Base-by-base conservation (phyloP, 2,113 vertebrate species). In the Lates calcarifer region DNA sequence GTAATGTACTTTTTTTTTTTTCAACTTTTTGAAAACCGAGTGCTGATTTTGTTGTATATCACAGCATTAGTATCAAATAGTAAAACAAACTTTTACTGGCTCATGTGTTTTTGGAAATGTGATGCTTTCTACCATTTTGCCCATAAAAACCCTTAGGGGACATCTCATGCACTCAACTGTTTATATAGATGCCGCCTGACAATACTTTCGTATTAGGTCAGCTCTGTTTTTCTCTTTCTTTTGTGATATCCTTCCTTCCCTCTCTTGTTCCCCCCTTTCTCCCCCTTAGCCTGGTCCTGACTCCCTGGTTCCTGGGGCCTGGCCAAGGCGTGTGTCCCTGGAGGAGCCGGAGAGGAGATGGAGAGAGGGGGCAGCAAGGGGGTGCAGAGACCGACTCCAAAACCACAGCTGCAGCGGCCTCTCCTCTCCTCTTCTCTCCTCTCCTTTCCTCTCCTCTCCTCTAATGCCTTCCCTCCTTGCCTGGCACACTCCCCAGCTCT, bases 281-380 rank as follows among this genome's bases (percentile, higher is more conserved):
- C 85, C 91, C 91, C 83, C 88, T 93, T 92, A 90, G 86, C 94
- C 92, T 91, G 92, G 91, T 94, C 89, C 88, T 94, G 94, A 94
- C 95, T 95, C 92, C 87, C 90, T 92, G 91, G 86, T 92, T 94
- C 90, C 90, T 94, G 94, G 94, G 93, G 85, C 91, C 87, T 79
- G 90, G 93, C 95, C 94, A 95, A 95, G 88, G 90, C 89, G 77
- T 78, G 87, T 85, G 95, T 95, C 95, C 94, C 94, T 49, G 47
- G 92, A 94, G 94, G 90, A 94, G 92, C 90, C 91, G 90, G 87
- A 84, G 92, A 92, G 87, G 92, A 95, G 94, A 89, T 92, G 92
- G 91, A 92, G 92, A 91, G 85, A 93, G 88, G 90, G 93, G 94
- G 95, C 90, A 94, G 92, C 84, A 83, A 91, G 91, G 93, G 94